Evolutionary conservation across 2,888 invertebrate genomes (phyloP).

Genomic region (Charanyca ferruginea): DNA sequence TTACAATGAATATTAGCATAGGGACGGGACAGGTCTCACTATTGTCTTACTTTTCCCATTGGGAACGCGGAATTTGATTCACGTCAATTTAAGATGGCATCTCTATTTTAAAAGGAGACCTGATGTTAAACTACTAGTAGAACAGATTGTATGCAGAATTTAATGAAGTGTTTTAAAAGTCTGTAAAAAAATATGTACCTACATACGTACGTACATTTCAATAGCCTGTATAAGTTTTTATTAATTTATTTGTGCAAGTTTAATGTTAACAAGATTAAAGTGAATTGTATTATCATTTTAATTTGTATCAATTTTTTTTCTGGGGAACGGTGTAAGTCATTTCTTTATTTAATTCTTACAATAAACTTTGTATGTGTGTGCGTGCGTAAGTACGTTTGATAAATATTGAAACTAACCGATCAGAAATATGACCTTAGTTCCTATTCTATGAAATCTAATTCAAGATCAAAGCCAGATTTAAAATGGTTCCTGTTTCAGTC

Average conservation of each 20-base stretch:
- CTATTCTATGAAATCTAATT: conserved; percentile 5
- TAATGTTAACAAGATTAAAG: conserved; percentile 10
- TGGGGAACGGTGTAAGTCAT: background rate
- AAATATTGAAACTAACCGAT: conserved; percentile 1
- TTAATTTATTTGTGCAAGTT: conserved; percentile 15
- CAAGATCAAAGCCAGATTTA: background rate
- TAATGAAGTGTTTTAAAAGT: conserved; percentile 51
- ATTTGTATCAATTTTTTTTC: conserved; percentile 9
- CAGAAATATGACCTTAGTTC: background rate
- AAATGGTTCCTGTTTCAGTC: background rate
- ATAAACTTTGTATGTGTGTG: background rate
- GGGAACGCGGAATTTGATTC: conserved; percentile 61
- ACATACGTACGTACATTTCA: conserved; percentile 19
- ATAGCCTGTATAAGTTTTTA: conserved; percentile 15
- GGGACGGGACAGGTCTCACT: conserved; percentile 60
- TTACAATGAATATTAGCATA: conserved; percentile 63
- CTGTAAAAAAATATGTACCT: conserved; percentile 30
- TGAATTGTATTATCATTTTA: conserved; percentile 15
- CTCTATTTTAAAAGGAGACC: conserved; percentile 29
- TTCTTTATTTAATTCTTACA: background rate
- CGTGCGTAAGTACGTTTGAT: background rate
- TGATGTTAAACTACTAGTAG: conserved; percentile 48
- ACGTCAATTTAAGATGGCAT: conserved; percentile 61
- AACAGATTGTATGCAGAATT: conserved; percentile 52
- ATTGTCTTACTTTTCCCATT: conserved; percentile 67